Evolutionary conservation across 2,888 invertebrate species (phyloP), one percentile per base, ranked within the genome.

Genomic region (Tipula lateralis): DNA sequence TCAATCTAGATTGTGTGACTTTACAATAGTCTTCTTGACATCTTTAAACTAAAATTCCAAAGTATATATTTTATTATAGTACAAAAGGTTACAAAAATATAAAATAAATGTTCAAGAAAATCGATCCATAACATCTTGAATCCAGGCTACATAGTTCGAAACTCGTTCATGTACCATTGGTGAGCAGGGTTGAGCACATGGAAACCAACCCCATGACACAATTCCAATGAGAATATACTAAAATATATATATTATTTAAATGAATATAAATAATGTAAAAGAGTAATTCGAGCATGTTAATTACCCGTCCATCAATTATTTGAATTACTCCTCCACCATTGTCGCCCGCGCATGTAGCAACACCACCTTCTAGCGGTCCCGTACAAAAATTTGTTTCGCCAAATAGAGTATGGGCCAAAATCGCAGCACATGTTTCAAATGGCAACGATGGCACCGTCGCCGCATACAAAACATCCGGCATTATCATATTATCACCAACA

Each of bases 151-250:
- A 29, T 84, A 84, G 50, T 50, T 5, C 1, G 84, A 84, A 29
- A 84, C 84, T 9, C 50, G 44, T 29, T n/a, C 84, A 19, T 84
- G 50, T 13, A 44, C 84, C 34, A 34, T 50, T 44, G 84, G 84
- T 7, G 29, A 29, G 16, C 34, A 30, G n/a, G 44, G 24, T 4
- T 29, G 44, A 12, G 34, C 84, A 50, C 84, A 84, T n/a, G 84
- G 84, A 29, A 50, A 84, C 44, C 44, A 50, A 50, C 84, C 84
- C 84, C 84, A 84, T 29, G 44, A 44, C 6, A 84, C 50, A 50
- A 84, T 44, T 16, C 84, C 84, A 9, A 84, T 34, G 5, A 84
- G 16, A 1, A 16, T 7, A 84, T 50, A 44, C 84, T 84, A 30
- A 29, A 84, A 39, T 29, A 6, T 66, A n/a, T 66, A 12, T 19